Base-by-base conservation (phyloP, 1,140 invertebrate species). In the Coelopa frigida region DNA sequence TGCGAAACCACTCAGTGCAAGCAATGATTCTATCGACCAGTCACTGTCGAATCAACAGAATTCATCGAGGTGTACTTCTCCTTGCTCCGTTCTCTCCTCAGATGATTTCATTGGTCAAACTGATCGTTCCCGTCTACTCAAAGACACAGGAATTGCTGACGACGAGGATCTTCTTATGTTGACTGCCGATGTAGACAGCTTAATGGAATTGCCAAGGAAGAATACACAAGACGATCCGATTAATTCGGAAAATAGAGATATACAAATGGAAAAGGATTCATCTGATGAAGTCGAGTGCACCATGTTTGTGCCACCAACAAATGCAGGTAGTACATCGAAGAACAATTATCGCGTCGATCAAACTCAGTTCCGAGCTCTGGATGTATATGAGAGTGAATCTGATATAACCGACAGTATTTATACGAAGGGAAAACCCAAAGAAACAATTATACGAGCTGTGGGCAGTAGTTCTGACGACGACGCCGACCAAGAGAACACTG, bases 371-470 rank as follows among this genome's bases (percentile, higher is more conserved):
- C 53, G 63, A 20, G 63, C 63, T 2, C 22, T 63, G 14, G 63
- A 67, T 52, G 63, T 67, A 7, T 67, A 67, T 36, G 63, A 67
- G 36, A 67, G 63, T 40, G 63, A 67, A 55, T 68, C 64, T 5
- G 63, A 68, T 54, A 55, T 67, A 31, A 57, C 55, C 6, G 63
- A 67, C 26, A 56, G 59, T 29, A 52, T 68, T 3, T 68, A 67
- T 22, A 60, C 55, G 3, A 68, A 68, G 36, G 57, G 46, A 7
- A 59, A 52, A 8, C 5, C 36, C 2, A 51, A 48, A 22, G 42
- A 31, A 29, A 48, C 35, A 15, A 37, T 51, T 10, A 47, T 44
- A 38, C 20, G 36, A 2, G 29, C 40, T 15, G 35, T 45, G 10
- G 33, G 44, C 18, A 50, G 47, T 12, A 50, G 48, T 26, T 53